Percentiles rank a stretch among this genome's conserved stretches.
These are phyloP conservation scores for Malthinus flaveolus DNA, from an alignment of 2,888 invertebrate species.

Conservation along the genomic window DNA sequence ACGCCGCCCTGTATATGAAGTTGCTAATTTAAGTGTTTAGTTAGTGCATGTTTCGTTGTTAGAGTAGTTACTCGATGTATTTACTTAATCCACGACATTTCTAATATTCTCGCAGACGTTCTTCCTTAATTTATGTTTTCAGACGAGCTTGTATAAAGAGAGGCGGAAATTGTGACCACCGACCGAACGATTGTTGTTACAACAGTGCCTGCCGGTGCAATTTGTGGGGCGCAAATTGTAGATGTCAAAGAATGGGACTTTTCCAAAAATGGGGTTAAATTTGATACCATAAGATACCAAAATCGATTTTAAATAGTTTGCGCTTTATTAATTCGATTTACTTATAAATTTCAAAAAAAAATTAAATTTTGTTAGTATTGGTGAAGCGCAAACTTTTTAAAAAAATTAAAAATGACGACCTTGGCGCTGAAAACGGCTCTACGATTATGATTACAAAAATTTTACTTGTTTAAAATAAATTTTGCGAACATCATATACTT, in stretches of 20 bases:
- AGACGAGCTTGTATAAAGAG: slow-evolving; percentile 81
- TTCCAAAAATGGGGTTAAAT: slow-evolving; percentile 84
- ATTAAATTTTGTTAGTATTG: background rate
- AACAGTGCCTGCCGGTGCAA: slow-evolving; percentile 86
- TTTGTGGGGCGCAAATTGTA: slow-evolving; percentile 86
- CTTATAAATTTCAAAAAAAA: slow-evolving; percentile 2
- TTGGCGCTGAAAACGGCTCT: slow-evolving; percentile 21
- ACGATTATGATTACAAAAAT: slow-evolving; percentile 2
- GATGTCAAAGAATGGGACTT: slow-evolving; percentile 85
- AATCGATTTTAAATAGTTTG: background rate
- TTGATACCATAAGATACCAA: background rate
- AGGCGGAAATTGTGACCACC: slow-evolving; percentile 82
- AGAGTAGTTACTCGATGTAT: slow-evolving; percentile 14
- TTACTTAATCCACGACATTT: slow-evolving; percentile 51
- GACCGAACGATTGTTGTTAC: slow-evolving; percentile 84
- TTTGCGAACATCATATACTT: slow-evolving; percentile 13
- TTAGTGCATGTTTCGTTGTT: slow-evolving; percentile 7
- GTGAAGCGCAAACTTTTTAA: background rate
- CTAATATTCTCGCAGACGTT: slow-evolving; percentile 75
- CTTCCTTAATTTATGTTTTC: slow-evolving; percentile 82
- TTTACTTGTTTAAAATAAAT: background rate
- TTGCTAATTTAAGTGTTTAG: too few species aligned
- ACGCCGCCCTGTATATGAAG: too few species aligned
- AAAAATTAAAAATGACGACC: slow-evolving; percentile 10
- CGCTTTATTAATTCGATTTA: background rate